A percentile compares a stretch with the other conserved stretches of the same genome.
Conservation (phyloP, 2,797 vertebrate genomes). For the Astyanax mexicanus region DNA sequence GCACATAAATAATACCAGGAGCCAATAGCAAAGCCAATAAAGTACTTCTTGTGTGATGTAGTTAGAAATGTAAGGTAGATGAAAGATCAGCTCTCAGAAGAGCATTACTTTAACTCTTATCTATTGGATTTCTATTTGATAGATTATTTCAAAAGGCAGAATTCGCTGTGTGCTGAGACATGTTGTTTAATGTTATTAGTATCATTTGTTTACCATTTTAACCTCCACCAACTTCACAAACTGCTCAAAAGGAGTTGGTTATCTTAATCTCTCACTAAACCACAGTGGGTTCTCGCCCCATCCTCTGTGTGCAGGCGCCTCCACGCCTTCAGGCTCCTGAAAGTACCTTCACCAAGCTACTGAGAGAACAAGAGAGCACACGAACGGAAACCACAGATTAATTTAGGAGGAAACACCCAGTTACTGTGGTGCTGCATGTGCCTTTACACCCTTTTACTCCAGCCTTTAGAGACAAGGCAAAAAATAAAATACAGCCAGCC, state of each 20-base stretch:
- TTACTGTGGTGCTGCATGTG: background rate
- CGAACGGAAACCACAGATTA: constrained; percentile 44
- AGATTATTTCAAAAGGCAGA: too few relatives aligned
- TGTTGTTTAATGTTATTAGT: too few relatives aligned
- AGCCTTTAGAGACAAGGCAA: background rate
- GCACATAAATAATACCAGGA: too few relatives aligned
- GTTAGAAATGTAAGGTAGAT: too few relatives aligned
- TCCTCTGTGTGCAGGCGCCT: background rate
- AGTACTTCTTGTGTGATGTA: too few relatives aligned
- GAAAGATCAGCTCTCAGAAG: too few relatives aligned
- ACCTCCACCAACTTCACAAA: background rate
- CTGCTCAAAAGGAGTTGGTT: background rate
- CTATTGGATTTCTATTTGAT: too few relatives aligned
- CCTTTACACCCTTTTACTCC: constrained; percentile 23
- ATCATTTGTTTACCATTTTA: too few relatives aligned
- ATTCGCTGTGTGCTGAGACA: too few relatives aligned
- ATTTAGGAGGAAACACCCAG: constrained; percentile 47
- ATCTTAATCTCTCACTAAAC: background rate
- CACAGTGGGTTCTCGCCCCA: background rate
- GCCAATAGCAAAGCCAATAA: too few relatives aligned
- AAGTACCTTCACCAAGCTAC: background rate
- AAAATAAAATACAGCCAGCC: background rate
- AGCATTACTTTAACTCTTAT: too few relatives aligned
- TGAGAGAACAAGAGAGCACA: background rate
- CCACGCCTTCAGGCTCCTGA: background rate